Evolutionary conservation across 2,888 invertebrate genomes (phyloP).

Genomic region (Holacanthella duospinosa): DNA sequence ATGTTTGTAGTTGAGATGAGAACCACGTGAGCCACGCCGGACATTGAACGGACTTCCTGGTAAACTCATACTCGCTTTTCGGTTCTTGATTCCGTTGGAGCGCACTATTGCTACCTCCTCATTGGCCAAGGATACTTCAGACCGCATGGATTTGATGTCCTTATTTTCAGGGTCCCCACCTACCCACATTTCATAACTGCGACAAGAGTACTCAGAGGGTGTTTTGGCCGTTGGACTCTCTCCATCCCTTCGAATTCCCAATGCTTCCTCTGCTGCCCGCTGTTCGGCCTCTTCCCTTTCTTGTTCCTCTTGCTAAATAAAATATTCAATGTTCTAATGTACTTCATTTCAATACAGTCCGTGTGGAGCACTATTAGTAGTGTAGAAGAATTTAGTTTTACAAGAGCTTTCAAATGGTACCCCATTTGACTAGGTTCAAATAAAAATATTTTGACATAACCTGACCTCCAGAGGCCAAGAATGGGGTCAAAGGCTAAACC

Average conservation of each 20-base stretch:
- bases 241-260: slow-evolving; percentile 45
- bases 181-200: slow-evolving; percentile 83
- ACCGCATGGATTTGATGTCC: slow-evolving; percentile 82
- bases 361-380: too few species aligned
- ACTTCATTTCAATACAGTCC: background rate
- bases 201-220: slow-evolving; percentile 81
- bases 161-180: slow-evolving; percentile 79
- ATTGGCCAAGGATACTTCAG: slow-evolving; percentile 78
- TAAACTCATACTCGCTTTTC: slow-evolving; percentile 87
- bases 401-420: too few species aligned
- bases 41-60: slow-evolving; percentile 94
- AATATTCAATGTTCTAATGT: background rate
- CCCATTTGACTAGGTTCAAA: too few species aligned
- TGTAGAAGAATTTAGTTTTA: too few species aligned
- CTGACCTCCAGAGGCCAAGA: too few species aligned
- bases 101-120: slow-evolving; percentile 50
- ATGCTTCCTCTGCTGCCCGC: slow-evolving; percentile 44
- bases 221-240: slow-evolving; percentile 55
- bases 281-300: slow-evolving; percentile 57
- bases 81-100: background rate
- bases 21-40: slow-evolving; percentile 78
- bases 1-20: slow-evolving; percentile 75
- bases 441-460: too few species aligned
- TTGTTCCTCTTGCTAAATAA: slow-evolving; percentile 68
- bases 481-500: too few species aligned